Evolutionary conservation across 2,888 invertebrate genomes (phyloP).

Genomic region (Pelosia muscerda): DNA sequence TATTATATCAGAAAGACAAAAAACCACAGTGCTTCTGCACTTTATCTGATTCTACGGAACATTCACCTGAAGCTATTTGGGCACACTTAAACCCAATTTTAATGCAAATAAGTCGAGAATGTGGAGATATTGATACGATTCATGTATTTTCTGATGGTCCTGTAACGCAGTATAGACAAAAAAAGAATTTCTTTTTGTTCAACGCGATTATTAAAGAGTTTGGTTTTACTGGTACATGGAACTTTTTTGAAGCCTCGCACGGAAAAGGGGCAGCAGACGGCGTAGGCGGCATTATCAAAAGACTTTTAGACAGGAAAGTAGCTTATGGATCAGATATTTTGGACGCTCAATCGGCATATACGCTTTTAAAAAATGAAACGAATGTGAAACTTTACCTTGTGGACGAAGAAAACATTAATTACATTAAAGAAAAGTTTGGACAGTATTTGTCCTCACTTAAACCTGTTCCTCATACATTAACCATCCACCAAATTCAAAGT

Average conservation of each 20-base stretch:
- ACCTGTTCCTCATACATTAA: constrained; percentile 3
- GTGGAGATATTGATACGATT: neutral
- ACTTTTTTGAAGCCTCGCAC: too few species aligned
- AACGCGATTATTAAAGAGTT: too few species aligned
- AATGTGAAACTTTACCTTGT: constrained; percentile 5
- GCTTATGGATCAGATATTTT: neutral
- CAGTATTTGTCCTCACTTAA: neutral
- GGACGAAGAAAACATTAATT: neutral
- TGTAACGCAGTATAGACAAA: constrained; percentile 19
- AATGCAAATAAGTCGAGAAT: neutral
- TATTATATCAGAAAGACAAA: constrained; percentile 15
- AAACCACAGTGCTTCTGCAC: constrained; percentile 18
- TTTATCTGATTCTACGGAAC: constrained; percentile 13
- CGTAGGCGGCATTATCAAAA: constrained; percentile 14
- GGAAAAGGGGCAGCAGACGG: too few species aligned
- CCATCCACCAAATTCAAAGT: constrained; percentile 5
- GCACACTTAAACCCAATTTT: constrained; percentile 7
- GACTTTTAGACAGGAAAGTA: neutral
- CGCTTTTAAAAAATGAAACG: neutral
- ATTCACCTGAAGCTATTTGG: constrained; percentile 13
- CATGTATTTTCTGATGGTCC: constrained; percentile 20
- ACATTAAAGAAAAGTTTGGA: neutral
- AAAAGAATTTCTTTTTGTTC: too few species aligned
- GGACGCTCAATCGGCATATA: neutral
- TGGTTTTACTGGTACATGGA: too few species aligned